Evolutionary conservation across 2,888 invertebrate species (phyloP), one percentile per base, ranked within the genome.

Genomic region (Sialis lutaria): DNA sequence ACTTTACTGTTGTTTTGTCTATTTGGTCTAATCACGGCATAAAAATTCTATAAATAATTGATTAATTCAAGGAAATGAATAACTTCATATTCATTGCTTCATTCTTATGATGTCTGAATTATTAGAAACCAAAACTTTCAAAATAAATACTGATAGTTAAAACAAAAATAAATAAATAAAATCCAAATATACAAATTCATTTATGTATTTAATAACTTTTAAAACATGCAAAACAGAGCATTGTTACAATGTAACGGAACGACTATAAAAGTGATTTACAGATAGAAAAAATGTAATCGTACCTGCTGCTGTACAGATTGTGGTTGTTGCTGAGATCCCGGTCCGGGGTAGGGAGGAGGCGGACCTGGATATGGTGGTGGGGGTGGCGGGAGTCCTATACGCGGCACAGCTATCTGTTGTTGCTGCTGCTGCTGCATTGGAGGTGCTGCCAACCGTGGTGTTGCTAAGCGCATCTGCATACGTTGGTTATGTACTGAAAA

Each of bases 281-380:
- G 35, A 34, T 7, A 8, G 22, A 22, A 22, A 22, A 22, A 22
- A 22, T 4, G 22, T 22, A 22, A 10, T 2, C 9, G n/a, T 45
- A 45, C 45, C 45, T 45, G 45, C 32, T 42, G 42, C 8, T 22
- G 42, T 42, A 10, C 31, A 9, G 22, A 32, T 42, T 37, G 37
- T 2, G 12, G 10, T 51, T 60, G 60, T 22, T 55, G 53, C 10
- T 55, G 53, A 6, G 58, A 64, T 22, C 22, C 22, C 6, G 70
- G 75, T 53, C 75, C 77, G 31, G 79, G 79, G 58, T 77, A 79
- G 1, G 75, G 75, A n/a, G 77, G 78, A 10, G 81, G 77, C 6
- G 79, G 80, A 43, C 79, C 80, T 22, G 79, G 77, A 63, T 78
- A 75, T 48, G 82, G 79, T 33, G 84, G 84, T 46, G 82, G 83